Evolutionary conservation across 2,113 vertebrate genomes (phyloP).

Genomic region (Crotalus tigris): DNA sequence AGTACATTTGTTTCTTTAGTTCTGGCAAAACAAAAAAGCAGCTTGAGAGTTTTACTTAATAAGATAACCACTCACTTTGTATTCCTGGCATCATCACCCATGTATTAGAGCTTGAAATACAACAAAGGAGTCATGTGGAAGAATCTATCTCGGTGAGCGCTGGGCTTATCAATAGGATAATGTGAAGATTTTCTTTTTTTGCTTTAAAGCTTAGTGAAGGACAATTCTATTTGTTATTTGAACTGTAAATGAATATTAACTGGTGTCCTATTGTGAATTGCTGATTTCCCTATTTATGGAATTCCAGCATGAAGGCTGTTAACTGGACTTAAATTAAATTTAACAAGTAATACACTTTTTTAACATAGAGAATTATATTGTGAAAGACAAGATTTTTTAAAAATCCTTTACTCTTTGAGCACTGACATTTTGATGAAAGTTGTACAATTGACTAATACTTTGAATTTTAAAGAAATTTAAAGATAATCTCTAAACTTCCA

Average conservation of each 20-base stretch:
- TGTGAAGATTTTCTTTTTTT: not conserved
- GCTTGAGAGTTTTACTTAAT: not conserved
- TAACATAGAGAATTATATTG: not conserved
- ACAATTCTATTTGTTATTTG: conserved; percentile 10
- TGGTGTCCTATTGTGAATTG: not conserved
- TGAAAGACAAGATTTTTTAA: not conserved
- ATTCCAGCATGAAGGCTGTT: not conserved
- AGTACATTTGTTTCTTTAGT: not conserved
- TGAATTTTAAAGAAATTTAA: not conserved
- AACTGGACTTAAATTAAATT: conserved; percentile 5
- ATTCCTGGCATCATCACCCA: not conserved
- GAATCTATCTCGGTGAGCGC: not conserved
- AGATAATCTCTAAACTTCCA: not conserved
- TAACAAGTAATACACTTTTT: not conserved
- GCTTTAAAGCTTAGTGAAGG: conserved; percentile 2
- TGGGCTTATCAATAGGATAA: conserved; percentile 1
- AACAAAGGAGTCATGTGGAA: not conserved
- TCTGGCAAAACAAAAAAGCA: not conserved
- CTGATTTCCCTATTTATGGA: not conserved
- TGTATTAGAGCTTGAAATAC: conserved; percentile 8
- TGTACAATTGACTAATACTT: not conserved
- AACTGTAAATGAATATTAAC: not conserved
- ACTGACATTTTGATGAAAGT: not conserved
- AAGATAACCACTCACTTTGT: not conserved
- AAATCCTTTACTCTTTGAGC: not conserved